A percentile compares a stretch with the other conserved stretches of the same genome.
phyloP scores from a whole-genome alignment of 37 sponge, comb jelly and placozoan species.

The Theonella swinhoei region DNA sequence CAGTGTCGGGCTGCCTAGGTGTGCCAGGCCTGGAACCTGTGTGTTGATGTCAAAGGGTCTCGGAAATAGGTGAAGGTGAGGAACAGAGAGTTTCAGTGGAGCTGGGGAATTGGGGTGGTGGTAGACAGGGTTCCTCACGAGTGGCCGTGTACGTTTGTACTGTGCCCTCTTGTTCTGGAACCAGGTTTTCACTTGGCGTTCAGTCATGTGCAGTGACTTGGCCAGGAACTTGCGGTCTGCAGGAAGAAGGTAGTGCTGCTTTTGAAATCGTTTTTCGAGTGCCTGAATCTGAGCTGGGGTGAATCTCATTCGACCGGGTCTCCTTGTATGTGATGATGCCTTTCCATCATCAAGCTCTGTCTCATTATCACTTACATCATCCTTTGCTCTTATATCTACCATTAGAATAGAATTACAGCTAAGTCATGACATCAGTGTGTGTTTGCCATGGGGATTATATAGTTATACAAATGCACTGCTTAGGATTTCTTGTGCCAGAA shows the following conservation, averaged over 20 bases:
- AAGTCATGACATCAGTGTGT: too few species aligned
- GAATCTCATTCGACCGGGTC: slow-evolving; percentile 54
- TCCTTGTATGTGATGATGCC: neutral
- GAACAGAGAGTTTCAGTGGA: neutral
- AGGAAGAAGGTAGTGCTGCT: slow-evolving; percentile 60
- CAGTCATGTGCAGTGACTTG: slow-evolving; percentile 29
- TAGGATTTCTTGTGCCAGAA: too few species aligned
- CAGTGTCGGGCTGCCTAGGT: neutral
- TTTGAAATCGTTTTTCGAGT: slow-evolving; percentile 46
- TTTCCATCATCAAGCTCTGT: neutral
- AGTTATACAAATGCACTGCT: too few species aligned
- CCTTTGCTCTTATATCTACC: neutral
- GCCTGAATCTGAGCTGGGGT: slow-evolving; percentile 36
- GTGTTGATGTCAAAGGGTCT: neutral
- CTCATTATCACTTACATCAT: neutral
- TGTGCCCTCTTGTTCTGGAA: slow-evolving; percentile 78
- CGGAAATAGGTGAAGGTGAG: neutral
- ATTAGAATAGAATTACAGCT: too few species aligned
- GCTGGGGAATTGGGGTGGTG: neutral
- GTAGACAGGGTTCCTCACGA: slow-evolving; percentile 2
- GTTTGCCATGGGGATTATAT: too few species aligned
- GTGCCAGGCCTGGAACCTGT: neutral
- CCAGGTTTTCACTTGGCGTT: slow-evolving; percentile 76
- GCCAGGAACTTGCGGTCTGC: slow-evolving; percentile 49
- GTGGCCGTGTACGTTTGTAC: slow-evolving; percentile 48